Evolutionary conservation across 2,888 invertebrate species (phyloP), one percentile per base, ranked within the genome.

Genomic region (Xestoiulus laeticollis): DNA sequence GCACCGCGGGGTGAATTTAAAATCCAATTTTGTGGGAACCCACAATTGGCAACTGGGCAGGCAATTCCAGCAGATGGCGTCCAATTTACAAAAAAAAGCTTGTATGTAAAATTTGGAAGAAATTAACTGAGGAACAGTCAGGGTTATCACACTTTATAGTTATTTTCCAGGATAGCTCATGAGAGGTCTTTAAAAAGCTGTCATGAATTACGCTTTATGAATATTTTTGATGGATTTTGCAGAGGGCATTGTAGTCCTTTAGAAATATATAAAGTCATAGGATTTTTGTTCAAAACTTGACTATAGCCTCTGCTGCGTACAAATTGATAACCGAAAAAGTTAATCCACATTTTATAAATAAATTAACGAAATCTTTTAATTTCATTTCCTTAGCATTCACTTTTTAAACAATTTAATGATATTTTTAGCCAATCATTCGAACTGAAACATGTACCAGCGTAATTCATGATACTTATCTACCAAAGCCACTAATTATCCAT

Each of bases 51-150:
- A 78, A 3, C 30, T 78, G 78, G 78, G 78, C 78, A 78, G 78
- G 78, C 78, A 78, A 30, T 26, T 78, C 30, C 78, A 32, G 78
- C 78, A 78, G 78, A 14, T 78, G 30, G 78, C 78, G 78, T 78
- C 78, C 78, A 78, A 12, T 68, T 68, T 68, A n/a, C n/a, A n/a
- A n/a, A n/a, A n/a, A n/a, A n/a, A n/a, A n/a, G n/a, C n/a, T n/a
- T n/a, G n/a, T n/a, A n/a, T n/a, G n/a, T n/a, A n/a, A n/a, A n/a
- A 30, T 59, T 22, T 59, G 30, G 78, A 78, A 30, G 14, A 78
- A 78, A 3, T 14, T 1, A 78, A 30, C 12, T 4, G 26, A 30
- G 78, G 16, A 26, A 12, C 10, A 78, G 78, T 78, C 78, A 78
- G 78, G 78, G 30, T 78, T 78, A 30, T 78, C 78, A 78, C 78